Percentiles rank a stretch among this genome's conserved stretches.
phyloP scores from a whole-genome alignment of 2,888 invertebrate species.

The Pterobdella sp. region DNA sequence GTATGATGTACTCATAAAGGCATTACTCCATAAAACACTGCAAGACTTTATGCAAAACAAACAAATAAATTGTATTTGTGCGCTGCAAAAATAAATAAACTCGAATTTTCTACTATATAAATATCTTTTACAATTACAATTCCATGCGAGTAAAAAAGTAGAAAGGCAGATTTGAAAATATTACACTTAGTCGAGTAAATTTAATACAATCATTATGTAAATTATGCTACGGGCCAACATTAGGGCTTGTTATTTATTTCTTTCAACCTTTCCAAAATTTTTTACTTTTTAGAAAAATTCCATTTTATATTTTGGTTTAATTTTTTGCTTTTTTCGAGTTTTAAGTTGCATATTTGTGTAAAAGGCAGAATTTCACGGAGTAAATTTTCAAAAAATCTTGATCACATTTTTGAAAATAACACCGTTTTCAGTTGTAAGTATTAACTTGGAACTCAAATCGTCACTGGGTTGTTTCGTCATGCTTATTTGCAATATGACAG shows the following conservation, averaged over 20 bases:
- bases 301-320: not conserved
- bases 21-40: not conserved
- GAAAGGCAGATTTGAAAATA: slow-evolving; percentile 13
- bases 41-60: not conserved
- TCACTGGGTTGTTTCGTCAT: too few species aligned
- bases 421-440: too few species aligned
- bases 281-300: not conserved
- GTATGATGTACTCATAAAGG: not conserved
- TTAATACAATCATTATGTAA: slow-evolving; percentile 15
- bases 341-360: not conserved
- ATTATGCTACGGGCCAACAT: not conserved
- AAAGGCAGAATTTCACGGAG: too few species aligned
- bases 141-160: not conserved
- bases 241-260: slow-evolving; percentile 7
- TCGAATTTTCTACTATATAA: not conserved
- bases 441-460: too few species aligned
- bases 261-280: not conserved
- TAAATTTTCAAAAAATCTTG: too few species aligned
- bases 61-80: not conserved
- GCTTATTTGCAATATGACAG: too few species aligned
- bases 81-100: slow-evolving; percentile 1
- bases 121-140: not conserved
- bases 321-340: not conserved
- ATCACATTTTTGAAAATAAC: too few species aligned
- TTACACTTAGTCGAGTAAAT: slow-evolving; percentile 12